Percentiles rank a stretch among this genome's conserved stretches.
phyloP scores from a whole-genome alignment of 2,888 invertebrate species.

The Trissoscelio sp. region DNA sequence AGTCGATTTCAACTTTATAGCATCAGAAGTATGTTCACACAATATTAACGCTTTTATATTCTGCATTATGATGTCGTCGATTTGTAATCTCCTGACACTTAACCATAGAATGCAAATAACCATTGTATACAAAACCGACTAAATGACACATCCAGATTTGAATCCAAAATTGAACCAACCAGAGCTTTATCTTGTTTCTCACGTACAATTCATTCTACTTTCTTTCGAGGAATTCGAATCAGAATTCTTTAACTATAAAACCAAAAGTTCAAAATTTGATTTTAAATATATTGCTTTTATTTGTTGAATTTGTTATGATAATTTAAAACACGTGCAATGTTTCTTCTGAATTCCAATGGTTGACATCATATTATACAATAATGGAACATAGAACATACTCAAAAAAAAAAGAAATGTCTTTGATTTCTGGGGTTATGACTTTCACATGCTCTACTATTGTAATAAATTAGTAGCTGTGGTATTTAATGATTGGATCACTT shows the following conservation, averaged over 20 bases:
- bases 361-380: constrained; percentile 37
- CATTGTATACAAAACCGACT: constrained; percentile 35
- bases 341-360: background rate
- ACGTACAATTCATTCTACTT: background rate
- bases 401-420: constrained; percentile 15
- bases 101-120: constrained; percentile 27
- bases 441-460: constrained; percentile 47
- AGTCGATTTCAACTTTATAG: constrained; percentile 35
- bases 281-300: no score
- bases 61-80: constrained; percentile 26
- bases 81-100: constrained; percentile 29
- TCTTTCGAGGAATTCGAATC: no score
- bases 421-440: constrained; percentile 12
- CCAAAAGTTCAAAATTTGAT: no score
- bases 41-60: constrained; percentile 30
- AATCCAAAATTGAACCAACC: background rate
- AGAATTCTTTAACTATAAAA: no score
- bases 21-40: constrained; percentile 21
- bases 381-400: constrained; percentile 5
- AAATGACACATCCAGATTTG: background rate
- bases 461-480: constrained; percentile 44
- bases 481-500: constrained; percentile 51
- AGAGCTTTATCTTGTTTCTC: background rate
- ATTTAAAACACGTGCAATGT: no score
- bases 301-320: no score